Percentiles rank a stretch among this genome's conserved stretches.
These are phyloP conservation scores for Enteromius radiatus DNA, from an alignment of 2,797 vertebrate genomes.

Conservation along the genomic window DNA sequence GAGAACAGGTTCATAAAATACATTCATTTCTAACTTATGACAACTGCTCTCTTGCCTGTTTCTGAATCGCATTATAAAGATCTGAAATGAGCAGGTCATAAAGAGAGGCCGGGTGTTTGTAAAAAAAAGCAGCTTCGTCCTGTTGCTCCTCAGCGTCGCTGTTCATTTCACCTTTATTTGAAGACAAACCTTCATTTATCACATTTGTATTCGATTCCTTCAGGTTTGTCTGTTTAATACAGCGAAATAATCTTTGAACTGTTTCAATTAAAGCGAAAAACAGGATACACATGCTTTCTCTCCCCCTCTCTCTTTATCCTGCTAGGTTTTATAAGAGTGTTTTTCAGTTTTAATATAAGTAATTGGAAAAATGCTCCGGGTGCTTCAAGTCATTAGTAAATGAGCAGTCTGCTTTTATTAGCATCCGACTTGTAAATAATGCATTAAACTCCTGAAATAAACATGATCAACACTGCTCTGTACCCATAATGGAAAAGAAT, in stretches of 20 bases:
- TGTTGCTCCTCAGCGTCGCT: constrained; percentile 8
- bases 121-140: constrained; percentile 36
- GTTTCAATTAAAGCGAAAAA: constrained; percentile 51
- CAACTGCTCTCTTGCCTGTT: constrained; percentile 24
- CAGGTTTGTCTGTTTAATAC: constrained; percentile 30
- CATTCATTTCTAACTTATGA: constrained; percentile 44
- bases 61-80: constrained; percentile 21
- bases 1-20: constrained; percentile 47
- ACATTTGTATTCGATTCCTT: constrained; percentile 18
- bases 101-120: constrained; percentile 1
- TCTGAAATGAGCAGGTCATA: constrained; percentile 20
- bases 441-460: constrained; percentile 91
- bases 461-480: constrained; percentile 71
- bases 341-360: constrained; percentile 87
- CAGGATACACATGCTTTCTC: constrained; percentile 43
- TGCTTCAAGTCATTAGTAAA: constrained; percentile 97
- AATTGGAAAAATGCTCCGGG: constrained; percentile 91
- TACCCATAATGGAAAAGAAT: constrained; percentile 81
- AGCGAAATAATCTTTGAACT: constrained; percentile 62
- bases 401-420: constrained; percentile 98
- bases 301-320: constrained; percentile 46
- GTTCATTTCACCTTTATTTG: constrained; percentile 28
- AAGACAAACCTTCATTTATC: constrained; percentile 32
- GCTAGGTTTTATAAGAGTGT: constrained; percentile 71
- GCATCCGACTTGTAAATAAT: constrained; percentile 97